phyloP scores from a whole-genome alignment of 2,888 invertebrate species.

The Heliconius ethilla region DNA sequence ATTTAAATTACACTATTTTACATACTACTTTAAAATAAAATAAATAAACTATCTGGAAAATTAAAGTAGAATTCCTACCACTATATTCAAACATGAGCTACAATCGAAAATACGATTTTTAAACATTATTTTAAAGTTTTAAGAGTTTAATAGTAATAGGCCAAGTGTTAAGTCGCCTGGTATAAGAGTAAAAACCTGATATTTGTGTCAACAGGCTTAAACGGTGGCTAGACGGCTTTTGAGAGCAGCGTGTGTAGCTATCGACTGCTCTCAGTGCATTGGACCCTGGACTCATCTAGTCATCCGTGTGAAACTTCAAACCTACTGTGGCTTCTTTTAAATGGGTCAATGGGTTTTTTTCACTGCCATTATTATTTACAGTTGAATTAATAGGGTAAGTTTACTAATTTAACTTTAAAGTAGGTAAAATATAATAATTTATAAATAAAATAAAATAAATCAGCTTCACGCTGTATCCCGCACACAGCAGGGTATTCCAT shows the following conservation, averaged over 20 bases:
- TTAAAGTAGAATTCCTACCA: neutral
- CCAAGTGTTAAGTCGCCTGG: slow-evolving; percentile 11
- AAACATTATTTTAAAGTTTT: too few species aligned
- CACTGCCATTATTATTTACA: neutral
- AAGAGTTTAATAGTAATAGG: neutral
- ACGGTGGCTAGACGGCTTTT: slow-evolving; percentile 22
- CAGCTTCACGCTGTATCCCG: too few species aligned
- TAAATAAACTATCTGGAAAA: neutral
- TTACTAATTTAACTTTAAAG: neutral
- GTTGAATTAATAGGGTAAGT: neutral
- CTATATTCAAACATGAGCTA: neutral
- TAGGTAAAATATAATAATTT: neutral
- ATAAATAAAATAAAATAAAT: neutral
- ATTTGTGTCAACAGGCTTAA: slow-evolving; percentile 22
- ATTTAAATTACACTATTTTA: too few species aligned
- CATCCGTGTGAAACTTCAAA: slow-evolving; percentile 42
- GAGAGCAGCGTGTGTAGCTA: slow-evolving; percentile 32
- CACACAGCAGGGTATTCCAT: too few species aligned
- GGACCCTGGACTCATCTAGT: slow-evolving; percentile 40
- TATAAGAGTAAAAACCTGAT: neutral
- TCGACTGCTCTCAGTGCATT: slow-evolving; percentile 46
- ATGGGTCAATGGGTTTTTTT: slow-evolving; percentile 41
- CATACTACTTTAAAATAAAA: too few species aligned
- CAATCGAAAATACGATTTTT: neutral
- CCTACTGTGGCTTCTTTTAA: slow-evolving; percentile 38